phyloP scores from a whole-genome alignment of 2,113 vertebrate species.

The Callopanchax toddi region DNA sequence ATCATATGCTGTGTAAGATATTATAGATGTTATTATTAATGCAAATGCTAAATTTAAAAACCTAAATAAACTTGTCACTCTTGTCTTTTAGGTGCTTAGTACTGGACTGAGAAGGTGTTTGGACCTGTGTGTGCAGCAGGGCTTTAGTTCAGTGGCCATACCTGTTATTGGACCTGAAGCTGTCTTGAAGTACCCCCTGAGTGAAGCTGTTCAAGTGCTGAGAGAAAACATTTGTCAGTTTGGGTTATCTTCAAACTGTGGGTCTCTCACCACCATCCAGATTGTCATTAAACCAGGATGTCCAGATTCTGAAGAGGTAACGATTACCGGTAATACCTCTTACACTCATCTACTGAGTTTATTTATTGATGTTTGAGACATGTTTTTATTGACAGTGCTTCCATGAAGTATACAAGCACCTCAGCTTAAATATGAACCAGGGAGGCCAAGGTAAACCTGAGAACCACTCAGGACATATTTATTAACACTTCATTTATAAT shows the following conservation, averaged over 20 bases:
- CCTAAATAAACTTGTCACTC: background rate
- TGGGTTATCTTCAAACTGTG: constrained; percentile 17
- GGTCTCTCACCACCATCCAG: constrained; percentile 52
- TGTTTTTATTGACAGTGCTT: constrained; percentile 46
- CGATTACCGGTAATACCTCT: background rate
- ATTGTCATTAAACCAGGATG: constrained; percentile 61
- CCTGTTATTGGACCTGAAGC: constrained; percentile 69
- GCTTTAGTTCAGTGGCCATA: constrained; percentile 54
- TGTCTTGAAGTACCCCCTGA: constrained; percentile 35
- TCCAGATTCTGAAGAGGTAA: constrained; percentile 57
- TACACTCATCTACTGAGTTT: background rate
- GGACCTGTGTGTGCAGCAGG: constrained; percentile 54
- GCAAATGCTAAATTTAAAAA: too few relatives aligned
- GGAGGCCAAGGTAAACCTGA: constrained; percentile 46
- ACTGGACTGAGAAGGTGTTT: constrained; percentile 56
- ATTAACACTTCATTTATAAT: too few relatives aligned
- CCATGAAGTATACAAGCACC: constrained; percentile 20
- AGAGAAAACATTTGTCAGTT: constrained; percentile 52
- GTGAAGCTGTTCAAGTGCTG: constrained; percentile 56
- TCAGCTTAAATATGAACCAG: constrained; percentile 48
- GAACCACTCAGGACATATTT: background rate
- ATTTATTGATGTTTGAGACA: background rate
- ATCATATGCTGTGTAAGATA: too few relatives aligned
- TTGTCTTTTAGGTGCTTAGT: constrained; percentile 51
- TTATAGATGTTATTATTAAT: too few relatives aligned